Evolutionary conservation across 2,797 vertebrate genomes (phyloP), one percentile per base, ranked within the genome.

Genomic region (Sparus aurata): DNA sequence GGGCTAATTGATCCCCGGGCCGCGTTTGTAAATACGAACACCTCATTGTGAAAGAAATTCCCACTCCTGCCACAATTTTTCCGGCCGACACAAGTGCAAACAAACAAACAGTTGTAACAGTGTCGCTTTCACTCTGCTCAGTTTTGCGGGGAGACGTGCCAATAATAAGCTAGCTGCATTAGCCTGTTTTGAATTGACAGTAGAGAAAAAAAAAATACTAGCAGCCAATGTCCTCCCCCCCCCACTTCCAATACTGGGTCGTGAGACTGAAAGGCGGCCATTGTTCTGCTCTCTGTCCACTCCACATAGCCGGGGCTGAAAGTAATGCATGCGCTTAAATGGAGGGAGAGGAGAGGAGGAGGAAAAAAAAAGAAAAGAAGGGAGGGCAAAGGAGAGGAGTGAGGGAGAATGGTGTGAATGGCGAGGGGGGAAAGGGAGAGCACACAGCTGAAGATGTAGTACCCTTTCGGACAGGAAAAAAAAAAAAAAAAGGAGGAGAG

Each of bases 241-340:
- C 60, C 10, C 16, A n/a, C 5, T 6, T 6, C 34, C 54, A 75
- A 75, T 30, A 82, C 89, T 80, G 85, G 78, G 85, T 89, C 82
- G 87, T 91, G 90, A 85, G 80, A 89, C 94, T 97, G 95, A 97
- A 97, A 97, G 96, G 91, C 88, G 54, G 73, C 93, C 94, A 96
- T 97, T 98, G 97, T 97, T 96, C 93, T 93, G 87, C 80, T 91
- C 80, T 90, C 86, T 89, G 92, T 95, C 94, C 92, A 93, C 94
- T 93, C 91, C 95, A 93, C 90, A 95, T 86, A 92, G 89, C 90
- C 83, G 50, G 87, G 91, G 90, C 95, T 92, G 90, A 89, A 94
- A 96, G 95, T 94, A 94, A 94, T 95, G 96, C 95, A 94, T 96
- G 94, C 85, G 91, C 95, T 96, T 90, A 94, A 95, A 91, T 63